These are phyloP conservation scores for Ctenopoma multispine DNA, from an alignment of 2,797 vertebrate species.

Conservation along the genomic window DNA sequence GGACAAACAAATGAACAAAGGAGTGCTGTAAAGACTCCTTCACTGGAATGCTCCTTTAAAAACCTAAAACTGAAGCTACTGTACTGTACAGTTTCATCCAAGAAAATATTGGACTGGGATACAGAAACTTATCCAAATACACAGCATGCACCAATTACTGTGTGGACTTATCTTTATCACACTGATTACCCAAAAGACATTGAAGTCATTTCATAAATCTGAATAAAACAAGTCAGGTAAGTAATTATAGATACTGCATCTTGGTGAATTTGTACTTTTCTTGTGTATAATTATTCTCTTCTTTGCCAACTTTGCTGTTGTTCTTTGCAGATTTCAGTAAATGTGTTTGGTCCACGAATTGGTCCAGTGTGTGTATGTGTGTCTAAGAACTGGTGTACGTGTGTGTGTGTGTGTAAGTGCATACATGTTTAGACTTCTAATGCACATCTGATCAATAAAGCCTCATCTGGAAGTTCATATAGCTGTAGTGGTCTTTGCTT, in stretches of 20 bases:
- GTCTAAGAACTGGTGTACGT: neutral
- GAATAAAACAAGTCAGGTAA: slow-evolving; percentile 57
- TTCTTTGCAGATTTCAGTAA: slow-evolving; percentile 11
- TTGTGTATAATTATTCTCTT: slow-evolving; percentile 34
- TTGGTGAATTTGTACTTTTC: slow-evolving; percentile 24
- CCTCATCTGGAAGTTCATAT: slow-evolving; percentile 72
- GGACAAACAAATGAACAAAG: neutral
- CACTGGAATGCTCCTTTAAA: slow-evolving; percentile 16
- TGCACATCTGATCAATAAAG: slow-evolving; percentile 81
- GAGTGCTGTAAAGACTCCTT: neutral
- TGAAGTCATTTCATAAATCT: slow-evolving; percentile 48
- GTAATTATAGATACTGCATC: slow-evolving; percentile 54
- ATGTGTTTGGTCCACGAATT: neutral
- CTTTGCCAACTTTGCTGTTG: slow-evolving; percentile 39
- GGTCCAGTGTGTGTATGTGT: slow-evolving; percentile 10
- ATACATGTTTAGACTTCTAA: slow-evolving; percentile 57
- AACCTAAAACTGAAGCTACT: slow-evolving; percentile 11
- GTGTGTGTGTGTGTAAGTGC: neutral
- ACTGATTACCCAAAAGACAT: slow-evolving; percentile 50
- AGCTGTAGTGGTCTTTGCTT: slow-evolving; percentile 76
- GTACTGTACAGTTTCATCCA: neutral
- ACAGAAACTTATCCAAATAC: slow-evolving; percentile 12
- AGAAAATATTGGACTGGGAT: slow-evolving; percentile 20
- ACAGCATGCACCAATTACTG: slow-evolving; percentile 14
- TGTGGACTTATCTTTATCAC: slow-evolving; percentile 48